Percentiles rank a stretch among this genome's conserved stretches.
Evolutionary conservation across 2,888 invertebrate genomes (phyloP).

Genomic region (Diadegma fenestrale): DNA sequence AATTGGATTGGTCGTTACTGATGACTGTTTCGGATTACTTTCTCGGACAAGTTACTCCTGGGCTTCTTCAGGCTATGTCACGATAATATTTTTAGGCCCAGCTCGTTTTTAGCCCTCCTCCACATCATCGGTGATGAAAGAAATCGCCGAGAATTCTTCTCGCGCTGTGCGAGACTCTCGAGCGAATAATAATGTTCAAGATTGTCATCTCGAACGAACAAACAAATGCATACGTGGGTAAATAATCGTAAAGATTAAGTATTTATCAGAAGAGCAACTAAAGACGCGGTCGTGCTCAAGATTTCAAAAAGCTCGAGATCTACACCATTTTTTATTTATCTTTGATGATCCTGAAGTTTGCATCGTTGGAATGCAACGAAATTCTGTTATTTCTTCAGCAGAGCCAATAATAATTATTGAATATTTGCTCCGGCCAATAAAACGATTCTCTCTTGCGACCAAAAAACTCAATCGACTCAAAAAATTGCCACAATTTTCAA

Average conservation of each 20-base stretch:
- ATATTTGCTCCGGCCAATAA: too few relatives aligned
- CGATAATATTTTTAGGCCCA: conserved; percentile 79
- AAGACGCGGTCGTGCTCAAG: neutral
- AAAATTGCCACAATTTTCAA: too few relatives aligned
- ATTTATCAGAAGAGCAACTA: neutral
- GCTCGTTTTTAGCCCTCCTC: conserved; percentile 76
- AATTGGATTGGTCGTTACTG: conserved; percentile 1
- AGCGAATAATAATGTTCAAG: conserved; percentile 37
- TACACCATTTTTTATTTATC: neutral
- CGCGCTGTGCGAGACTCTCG: conserved; percentile 29
- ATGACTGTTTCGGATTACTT: conserved; percentile 14
- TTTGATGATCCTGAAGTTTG: too few relatives aligned
- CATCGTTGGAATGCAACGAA: too few relatives aligned
- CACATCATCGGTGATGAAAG: conserved; percentile 70
- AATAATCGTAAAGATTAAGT: neutral
- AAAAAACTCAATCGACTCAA: too few relatives aligned
- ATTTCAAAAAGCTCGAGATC: neutral
- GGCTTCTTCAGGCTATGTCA: conserved; percentile 72
- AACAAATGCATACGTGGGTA: neutral
- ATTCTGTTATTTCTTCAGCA: too few relatives aligned
- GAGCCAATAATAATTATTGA: too few relatives aligned
- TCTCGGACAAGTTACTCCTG: conserved; percentile 28
- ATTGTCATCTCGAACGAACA: conserved; percentile 32
- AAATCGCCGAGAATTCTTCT: conserved; percentile 72
- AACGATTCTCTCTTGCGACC: too few relatives aligned